Evolutionary conservation across 2,113 vertebrate genomes (phyloP).

Genomic region (Vidua chalybeata): DNA sequence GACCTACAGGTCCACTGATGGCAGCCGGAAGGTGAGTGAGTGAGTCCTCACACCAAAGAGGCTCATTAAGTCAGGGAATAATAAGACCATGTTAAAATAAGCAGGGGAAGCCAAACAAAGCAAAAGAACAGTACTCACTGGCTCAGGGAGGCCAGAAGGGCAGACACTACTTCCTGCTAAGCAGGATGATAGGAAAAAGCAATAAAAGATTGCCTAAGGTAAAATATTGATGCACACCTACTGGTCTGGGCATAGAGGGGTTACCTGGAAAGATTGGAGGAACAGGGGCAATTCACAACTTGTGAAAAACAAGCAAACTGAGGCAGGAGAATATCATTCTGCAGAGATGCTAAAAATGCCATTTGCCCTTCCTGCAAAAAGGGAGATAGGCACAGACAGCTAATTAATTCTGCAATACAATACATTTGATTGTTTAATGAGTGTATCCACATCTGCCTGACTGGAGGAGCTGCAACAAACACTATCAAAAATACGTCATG

Average conservation of each 20-base stretch:
- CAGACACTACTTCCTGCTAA: not conserved
- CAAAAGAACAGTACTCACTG: fast-evolving
- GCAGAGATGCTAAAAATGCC: not conserved
- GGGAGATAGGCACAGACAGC: not conserved
- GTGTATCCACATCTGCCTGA: not conserved
- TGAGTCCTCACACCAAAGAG: not conserved
- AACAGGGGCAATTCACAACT: not conserved
- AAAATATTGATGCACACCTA: not conserved
- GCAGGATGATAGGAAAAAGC: not conserved
- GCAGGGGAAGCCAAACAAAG: not conserved
- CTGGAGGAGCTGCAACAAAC: not conserved
- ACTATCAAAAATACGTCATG: not conserved
- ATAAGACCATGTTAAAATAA: not conserved
- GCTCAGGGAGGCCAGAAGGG: not conserved
- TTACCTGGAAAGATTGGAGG: not conserved
- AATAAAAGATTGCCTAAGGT: not conserved
- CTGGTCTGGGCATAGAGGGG: not conserved
- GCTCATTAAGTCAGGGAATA: not conserved
- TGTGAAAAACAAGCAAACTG: not conserved
- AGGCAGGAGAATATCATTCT: not conserved
- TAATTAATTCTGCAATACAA: not conserved
- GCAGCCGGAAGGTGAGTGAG: conserved; percentile 91
- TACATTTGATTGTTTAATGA: conserved; percentile 36
- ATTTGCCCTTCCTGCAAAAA: not conserved
- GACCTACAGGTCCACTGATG: conserved; percentile 86